A percentile compares a stretch with the other conserved stretches of the same genome.
phyloP scores from a whole-genome alignment of 2,113 vertebrate genomes.

The Hippoglossus stenolepis region DNA sequence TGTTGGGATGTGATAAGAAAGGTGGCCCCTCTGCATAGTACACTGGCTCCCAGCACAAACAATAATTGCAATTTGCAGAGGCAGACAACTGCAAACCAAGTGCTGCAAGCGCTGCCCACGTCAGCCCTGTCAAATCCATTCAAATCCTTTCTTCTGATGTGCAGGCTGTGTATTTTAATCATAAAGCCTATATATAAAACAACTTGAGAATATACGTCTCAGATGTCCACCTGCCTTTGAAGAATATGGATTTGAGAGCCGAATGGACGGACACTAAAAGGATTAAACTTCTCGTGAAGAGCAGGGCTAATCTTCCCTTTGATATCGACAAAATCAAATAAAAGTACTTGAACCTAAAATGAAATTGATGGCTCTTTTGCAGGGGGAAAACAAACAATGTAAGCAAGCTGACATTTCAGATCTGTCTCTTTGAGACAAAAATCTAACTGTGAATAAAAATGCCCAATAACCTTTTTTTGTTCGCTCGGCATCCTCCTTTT shows the following conservation, averaged over 20 bases:
- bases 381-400: slow-evolving; percentile 44
- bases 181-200: slow-evolving; percentile 41
- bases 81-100: slow-evolving; percentile 29
- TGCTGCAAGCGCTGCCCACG: slow-evolving; percentile 6
- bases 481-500: slow-evolving; percentile 8
- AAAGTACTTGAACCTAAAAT: slow-evolving; percentile 43
- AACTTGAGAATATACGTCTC: slow-evolving; percentile 14
- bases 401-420: slow-evolving; percentile 47
- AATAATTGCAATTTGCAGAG: slow-evolving; percentile 12
- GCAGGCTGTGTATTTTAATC: slow-evolving; percentile 17
- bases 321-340: slow-evolving; percentile 63
- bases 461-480: slow-evolving; percentile 42
- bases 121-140: background rate
- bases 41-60: background rate
- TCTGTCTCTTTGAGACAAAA: slow-evolving; percentile 37
- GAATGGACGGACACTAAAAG: slow-evolving; percentile 53
- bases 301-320: slow-evolving; percentile 63
- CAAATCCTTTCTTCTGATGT: slow-evolving; percentile 10
- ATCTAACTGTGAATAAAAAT: slow-evolving; percentile 50
- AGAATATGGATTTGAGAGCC: slow-evolving; percentile 52
- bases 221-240: slow-evolving; percentile 59
- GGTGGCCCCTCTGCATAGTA: background rate
- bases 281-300: slow-evolving; percentile 41
- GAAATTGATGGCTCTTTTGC: slow-evolving; percentile 15
- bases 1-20: slow-evolving; percentile 27